These are phyloP conservation scores for Bombus soroeensis DNA, from an alignment of 1,140 invertebrate genomes.

Conservation along the genomic window DNA sequence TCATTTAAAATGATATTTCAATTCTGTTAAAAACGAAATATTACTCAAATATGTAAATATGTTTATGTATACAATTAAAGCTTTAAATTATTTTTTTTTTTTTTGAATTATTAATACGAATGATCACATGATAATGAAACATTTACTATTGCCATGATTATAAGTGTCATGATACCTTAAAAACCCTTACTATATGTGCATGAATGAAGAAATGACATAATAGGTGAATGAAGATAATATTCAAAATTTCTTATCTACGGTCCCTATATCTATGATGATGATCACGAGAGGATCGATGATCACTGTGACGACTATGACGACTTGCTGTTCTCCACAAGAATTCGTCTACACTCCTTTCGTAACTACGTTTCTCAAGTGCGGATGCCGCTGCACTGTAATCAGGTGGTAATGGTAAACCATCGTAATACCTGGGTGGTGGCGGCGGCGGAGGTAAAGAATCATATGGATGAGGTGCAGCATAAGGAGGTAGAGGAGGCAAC, in stretches of 20 bases:
- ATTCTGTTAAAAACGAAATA: constrained; percentile 16
- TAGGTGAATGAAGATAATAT: constrained; percentile 22
- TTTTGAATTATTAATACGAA: constrained; percentile 14
- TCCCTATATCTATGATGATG: constrained; percentile 81
- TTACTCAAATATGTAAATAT: background rate
- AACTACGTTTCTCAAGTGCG: constrained; percentile 89
- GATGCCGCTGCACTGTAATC: constrained; percentile 84
- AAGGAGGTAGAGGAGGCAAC: constrained; percentile 88
- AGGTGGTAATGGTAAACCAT: constrained; percentile 87
- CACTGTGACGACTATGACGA: constrained; percentile 76
- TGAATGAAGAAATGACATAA: constrained; percentile 31
- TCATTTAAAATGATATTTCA: background rate
- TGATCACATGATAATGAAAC: constrained; percentile 39
- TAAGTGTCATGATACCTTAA: constrained; percentile 22
- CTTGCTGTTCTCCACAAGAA: constrained; percentile 91
- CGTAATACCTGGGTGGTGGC: constrained; percentile 88
- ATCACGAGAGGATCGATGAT: constrained; percentile 79
- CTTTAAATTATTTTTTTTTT: constrained; percentile 3
- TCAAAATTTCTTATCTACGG: constrained; percentile 71
- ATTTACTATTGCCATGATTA: constrained; percentile 25
- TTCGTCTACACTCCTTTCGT: constrained; percentile 95
- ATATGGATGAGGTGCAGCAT: constrained; percentile 87
- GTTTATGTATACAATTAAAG: background rate
- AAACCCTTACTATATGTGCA: constrained; percentile 42
- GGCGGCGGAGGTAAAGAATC: constrained; percentile 89